Evolutionary conservation across 2,888 invertebrate species (phyloP).

Genomic region (Selenia dentaria): DNA sequence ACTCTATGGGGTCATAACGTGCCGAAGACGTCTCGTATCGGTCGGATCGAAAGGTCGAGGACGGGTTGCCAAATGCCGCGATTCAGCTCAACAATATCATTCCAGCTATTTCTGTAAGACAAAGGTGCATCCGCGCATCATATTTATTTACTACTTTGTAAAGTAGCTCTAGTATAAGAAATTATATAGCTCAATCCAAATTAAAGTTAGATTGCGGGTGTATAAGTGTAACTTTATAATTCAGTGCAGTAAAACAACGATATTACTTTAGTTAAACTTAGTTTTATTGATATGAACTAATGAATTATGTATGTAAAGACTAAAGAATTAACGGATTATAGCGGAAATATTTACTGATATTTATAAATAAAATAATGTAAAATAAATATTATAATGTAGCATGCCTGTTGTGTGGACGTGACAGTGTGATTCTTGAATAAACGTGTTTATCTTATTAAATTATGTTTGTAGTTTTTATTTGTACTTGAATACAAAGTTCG

Average conservation of each 20-base stretch:
- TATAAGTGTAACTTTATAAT: too few relatives aligned
- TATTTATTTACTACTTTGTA: slow-evolving; percentile 52
- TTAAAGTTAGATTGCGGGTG: slow-evolving; percentile 16
- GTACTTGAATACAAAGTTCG: slow-evolving; percentile 37
- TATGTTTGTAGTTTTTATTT: slow-evolving; percentile 65
- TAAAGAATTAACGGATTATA: not conserved
- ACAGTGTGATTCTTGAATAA: slow-evolving; percentile 68
- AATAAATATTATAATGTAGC: slow-evolving; percentile 51
- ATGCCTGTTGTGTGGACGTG: slow-evolving; percentile 61
- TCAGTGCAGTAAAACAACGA: too few relatives aligned
- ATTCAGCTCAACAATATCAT: slow-evolving; percentile 67
- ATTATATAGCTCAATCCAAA: slow-evolving; percentile 28
- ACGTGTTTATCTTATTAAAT: slow-evolving; percentile 71
- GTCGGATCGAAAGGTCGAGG: slow-evolving; percentile 70
- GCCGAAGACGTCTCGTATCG: slow-evolving; percentile 64
- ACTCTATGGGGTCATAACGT: slow-evolving; percentile 50
- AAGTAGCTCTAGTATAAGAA: slow-evolving; percentile 21
- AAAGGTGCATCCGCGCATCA: slow-evolving; percentile 52
- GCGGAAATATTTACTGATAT: slow-evolving; percentile 7
- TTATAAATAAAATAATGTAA: slow-evolving; percentile 26
- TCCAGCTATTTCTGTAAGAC: slow-evolving; percentile 56
- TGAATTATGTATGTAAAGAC: too few relatives aligned
- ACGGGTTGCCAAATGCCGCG: slow-evolving; percentile 65
- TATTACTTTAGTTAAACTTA: too few relatives aligned
- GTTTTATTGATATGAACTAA: too few relatives aligned